A percentile compares a stretch with the other conserved stretches of the same genome.
Evolutionary conservation across 2,888 invertebrate genomes (phyloP).

Genomic region (Colostygia pectinataria): DNA sequence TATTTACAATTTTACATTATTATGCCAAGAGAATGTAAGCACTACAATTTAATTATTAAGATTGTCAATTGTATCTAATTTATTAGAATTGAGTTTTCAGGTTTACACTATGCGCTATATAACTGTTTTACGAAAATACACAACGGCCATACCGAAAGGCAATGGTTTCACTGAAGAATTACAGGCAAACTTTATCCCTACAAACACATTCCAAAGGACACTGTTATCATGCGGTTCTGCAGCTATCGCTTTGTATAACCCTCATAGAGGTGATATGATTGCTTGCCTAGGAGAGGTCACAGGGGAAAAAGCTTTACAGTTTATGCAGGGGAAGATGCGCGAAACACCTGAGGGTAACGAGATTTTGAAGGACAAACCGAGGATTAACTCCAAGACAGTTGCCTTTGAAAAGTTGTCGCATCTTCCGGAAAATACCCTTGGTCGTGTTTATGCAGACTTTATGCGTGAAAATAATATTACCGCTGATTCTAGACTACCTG

Average conservation of each 20-base stretch:
- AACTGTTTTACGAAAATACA: slow-evolving; percentile 41
- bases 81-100: not conserved
- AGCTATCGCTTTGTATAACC: slow-evolving; percentile 90
- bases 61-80: not conserved
- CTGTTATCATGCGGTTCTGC: slow-evolving; percentile 95
- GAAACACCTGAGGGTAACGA: slow-evolving; percentile 88
- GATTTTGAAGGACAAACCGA: slow-evolving; percentile 90
- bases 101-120: slow-evolving; percentile 38
- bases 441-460: slow-evolving; percentile 93
- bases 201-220: slow-evolving; percentile 88
- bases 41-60: too few species aligned
- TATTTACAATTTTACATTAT: too few species aligned
- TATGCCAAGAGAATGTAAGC: too few species aligned
- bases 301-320: slow-evolving; percentile 86
- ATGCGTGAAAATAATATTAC: slow-evolving; percentile 93
- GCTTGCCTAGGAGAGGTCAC: slow-evolving; percentile 97
- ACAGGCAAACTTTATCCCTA: slow-evolving; percentile 84
- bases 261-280: slow-evolving; percentile 94
- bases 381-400: slow-evolving; percentile 93
- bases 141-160: slow-evolving; percentile 37
- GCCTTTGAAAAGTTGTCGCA: slow-evolving; percentile 87
- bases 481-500: slow-evolving; percentile 94
- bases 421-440: slow-evolving; percentile 92
- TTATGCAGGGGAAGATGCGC: slow-evolving; percentile 90
- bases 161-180: slow-evolving; percentile 85